These are phyloP conservation scores for Pelmatolapia mariae DNA, from an alignment of 2,113 vertebrate genomes.

Conservation along the genomic window DNA sequence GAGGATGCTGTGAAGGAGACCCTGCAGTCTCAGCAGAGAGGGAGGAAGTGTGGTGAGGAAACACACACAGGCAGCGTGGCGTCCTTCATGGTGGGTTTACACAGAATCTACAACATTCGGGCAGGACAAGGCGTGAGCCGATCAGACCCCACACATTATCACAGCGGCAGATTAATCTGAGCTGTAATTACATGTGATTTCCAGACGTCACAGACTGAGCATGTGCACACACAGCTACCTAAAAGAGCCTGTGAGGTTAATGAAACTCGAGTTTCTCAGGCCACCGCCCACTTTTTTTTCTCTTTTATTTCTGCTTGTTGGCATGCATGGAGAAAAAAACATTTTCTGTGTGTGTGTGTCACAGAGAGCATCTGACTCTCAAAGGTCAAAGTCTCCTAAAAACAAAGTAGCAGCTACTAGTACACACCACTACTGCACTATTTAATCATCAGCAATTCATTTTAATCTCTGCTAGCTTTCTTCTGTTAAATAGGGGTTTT, in stretches of 20 bases:
- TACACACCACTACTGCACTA: background rate
- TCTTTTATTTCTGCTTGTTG: background rate
- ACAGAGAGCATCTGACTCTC: background rate
- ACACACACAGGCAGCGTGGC: background rate
- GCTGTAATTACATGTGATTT: background rate
- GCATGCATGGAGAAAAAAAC: background rate
- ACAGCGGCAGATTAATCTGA: background rate
- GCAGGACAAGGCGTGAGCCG: background rate
- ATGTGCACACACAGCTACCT: background rate
- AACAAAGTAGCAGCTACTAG: background rate
- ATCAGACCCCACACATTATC: background rate
- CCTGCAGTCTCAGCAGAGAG: background rate
- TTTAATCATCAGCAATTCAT: background rate
- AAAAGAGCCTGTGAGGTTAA: background rate
- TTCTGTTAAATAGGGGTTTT: background rate
- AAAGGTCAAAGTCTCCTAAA: background rate
- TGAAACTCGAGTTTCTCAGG: background rate
- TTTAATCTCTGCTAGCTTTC: background rate
- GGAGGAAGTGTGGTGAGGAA: background rate
- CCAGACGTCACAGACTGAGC: background rate
- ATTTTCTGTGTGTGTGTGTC: background rate
- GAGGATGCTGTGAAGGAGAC: background rate
- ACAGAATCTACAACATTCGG: background rate
- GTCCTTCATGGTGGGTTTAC: background rate
- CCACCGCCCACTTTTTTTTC: background rate